Evolutionary conservation across 2,888 invertebrate species (phyloP).

Genomic region (Beris morrisii): DNA sequence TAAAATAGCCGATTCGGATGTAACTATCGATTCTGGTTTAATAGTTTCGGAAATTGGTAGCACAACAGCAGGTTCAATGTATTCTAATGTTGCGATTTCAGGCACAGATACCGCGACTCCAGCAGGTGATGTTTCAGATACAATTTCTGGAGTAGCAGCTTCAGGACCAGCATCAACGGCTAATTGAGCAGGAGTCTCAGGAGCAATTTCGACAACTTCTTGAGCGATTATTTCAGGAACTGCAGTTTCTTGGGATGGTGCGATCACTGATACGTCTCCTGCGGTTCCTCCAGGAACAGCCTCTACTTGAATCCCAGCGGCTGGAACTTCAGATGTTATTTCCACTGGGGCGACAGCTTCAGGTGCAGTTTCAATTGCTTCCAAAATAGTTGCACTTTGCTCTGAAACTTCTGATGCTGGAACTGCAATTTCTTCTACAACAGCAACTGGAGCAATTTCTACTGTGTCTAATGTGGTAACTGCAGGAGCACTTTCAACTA

Average conservation of each 20-base stretch:
- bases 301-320: neutral
- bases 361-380: neutral
- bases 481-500: neutral
- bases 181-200: slow-evolving; percentile 3
- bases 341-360: neutral
- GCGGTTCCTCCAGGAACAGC: neutral
- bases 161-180: neutral
- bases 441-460: neutral
- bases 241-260: neutral
- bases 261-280: neutral
- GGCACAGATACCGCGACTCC: neutral
- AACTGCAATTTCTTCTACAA: neutral
- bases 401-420: neutral
- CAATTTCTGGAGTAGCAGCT: neutral
- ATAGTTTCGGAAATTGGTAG: no score
- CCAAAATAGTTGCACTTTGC: neutral
- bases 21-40: no score
- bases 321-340: neutral
- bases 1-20: no score
- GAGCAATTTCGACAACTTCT: neutral
- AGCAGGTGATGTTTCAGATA: no score
- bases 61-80: neutral
- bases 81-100: neutral
- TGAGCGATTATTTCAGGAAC: neutral
- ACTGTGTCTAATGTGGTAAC: neutral